Base-by-base conservation (phyloP, 2,888 invertebrate genomes). In the Opisthograptis luteolata region DNA sequence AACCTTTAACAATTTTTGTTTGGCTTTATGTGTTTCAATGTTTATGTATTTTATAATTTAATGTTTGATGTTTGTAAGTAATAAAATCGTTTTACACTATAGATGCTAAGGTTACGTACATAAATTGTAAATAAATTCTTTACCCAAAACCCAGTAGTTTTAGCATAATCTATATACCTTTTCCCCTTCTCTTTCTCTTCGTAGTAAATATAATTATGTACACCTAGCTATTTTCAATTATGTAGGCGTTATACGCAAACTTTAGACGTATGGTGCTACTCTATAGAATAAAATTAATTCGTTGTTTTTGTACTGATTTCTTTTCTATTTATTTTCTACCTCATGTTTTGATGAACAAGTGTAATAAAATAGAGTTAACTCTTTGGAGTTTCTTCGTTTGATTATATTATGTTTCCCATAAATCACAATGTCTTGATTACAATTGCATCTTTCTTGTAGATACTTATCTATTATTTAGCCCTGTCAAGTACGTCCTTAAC, bases 211-310 rank as follows among this genome's bases (percentile, higher is more conserved):
- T 37, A 3, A 9, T 13, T 13, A 39, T 15, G 34, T 19, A 14
- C 20, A 17, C 32, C 8, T 25, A 37, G 2, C 1, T 28, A 20
- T 47, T 48, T 42, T 34, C 4, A 37, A 42, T 27, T 40, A 12
- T 12, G 22, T 50, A 50, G 55, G 58, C 50, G 49, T 60, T 41
- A 47, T 67, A 69, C 71, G 37, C 35, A 43, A 66, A 66, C 56
- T 60, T 65, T 81, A 81, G 81, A 68, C 66, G 83, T 81, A 80
- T 84, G 85, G 84, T 85, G 84, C 84, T 84, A 84, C 60, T 68
- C 54, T 70, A 30, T 47, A 36, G 15, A 42, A 17, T 32, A 28
- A 43, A n/a, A n/a, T 2, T 27, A 17, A 8, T 10, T 19, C 4
- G 17, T 19, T 32, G n/a, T 30, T n/a, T n/a, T n/a, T n/a, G n/a